phyloP scores from a whole-genome alignment of 35 echinoderm and acorn worm species.

The Holothuria glaberrima region DNA sequence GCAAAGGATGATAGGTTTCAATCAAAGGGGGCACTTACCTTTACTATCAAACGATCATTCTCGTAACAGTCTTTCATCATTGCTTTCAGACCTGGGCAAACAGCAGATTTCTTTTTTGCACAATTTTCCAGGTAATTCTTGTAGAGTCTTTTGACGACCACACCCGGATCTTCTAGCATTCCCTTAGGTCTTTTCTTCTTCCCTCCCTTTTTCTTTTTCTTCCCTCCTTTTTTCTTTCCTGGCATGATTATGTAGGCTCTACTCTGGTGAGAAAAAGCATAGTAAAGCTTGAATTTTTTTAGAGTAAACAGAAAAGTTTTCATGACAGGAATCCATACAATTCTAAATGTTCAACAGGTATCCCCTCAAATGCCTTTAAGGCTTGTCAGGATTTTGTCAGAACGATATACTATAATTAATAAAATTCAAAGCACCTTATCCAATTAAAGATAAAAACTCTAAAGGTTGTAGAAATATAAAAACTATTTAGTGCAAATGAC shows the following conservation, averaged over 20 bases:
- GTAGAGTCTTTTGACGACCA: conserved; percentile 81
- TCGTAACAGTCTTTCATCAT: conserved; percentile 90
- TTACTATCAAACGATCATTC: conserved; percentile 88
- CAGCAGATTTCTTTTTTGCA: conserved; percentile 66
- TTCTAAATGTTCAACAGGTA: too few species aligned
- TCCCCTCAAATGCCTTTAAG: too few species aligned
- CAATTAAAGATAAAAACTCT: too few species aligned
- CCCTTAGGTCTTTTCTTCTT: conserved; percentile 94
- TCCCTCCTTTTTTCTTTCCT: conserved; percentile 75
- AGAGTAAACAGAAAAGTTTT: too few species aligned
- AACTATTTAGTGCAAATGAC: too few species aligned
- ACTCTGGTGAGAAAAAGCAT: too few species aligned
- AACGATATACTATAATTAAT: too few species aligned
- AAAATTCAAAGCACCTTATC: too few species aligned
- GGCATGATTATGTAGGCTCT: conserved; percentile 43
- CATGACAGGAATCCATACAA: too few species aligned
- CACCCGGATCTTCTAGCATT: conserved; percentile 80
- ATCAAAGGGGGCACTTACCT: conserved; percentile 56
- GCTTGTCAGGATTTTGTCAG: too few species aligned
- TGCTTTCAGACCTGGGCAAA: conserved; percentile 81
- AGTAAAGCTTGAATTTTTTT: too few species aligned
- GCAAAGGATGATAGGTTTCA: neutral
- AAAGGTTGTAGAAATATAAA: too few species aligned
- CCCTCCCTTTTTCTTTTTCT: conserved; percentile 80
- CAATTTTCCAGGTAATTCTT: conserved; percentile 82